These are phyloP conservation scores for Phallusia fumigata DNA, from an alignment of 23 tunicate genomes.

Conservation along the genomic window DNA sequence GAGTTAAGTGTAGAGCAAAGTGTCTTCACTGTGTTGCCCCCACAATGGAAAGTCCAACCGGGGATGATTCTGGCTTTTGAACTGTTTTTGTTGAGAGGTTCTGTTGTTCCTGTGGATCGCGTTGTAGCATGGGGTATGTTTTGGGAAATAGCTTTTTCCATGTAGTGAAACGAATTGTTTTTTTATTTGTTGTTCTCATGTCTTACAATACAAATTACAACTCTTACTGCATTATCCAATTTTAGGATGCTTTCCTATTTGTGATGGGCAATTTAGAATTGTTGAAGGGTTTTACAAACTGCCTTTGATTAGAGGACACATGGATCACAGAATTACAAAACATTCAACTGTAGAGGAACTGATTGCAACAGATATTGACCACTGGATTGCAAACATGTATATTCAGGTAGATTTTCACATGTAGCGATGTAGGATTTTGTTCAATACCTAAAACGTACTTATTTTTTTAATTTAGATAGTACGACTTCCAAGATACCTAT, in stretches of 20 bases:
- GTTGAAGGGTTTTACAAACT: constrained; percentile 85
- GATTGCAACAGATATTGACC: constrained; percentile 87
- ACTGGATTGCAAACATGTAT: constrained; percentile 92
- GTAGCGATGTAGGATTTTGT: not conserved
- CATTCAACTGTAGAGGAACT: constrained; percentile 79
- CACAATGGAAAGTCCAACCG: constrained; percentile 86
- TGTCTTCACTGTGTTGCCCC: constrained; percentile 91
- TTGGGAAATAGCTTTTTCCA: too few relatives aligned
- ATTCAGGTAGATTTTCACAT: constrained; percentile 35
- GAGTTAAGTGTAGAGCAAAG: constrained; percentile 78
- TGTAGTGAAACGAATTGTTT: not conserved
- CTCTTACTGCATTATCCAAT: not conserved
- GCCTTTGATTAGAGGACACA: constrained; percentile 91
- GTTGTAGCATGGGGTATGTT: constrained; percentile 98
- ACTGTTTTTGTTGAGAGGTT: constrained; percentile 83
- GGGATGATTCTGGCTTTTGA: constrained; percentile 95
- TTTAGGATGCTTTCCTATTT: constrained; percentile 88
- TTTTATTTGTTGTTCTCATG: not conserved
- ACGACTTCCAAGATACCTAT: constrained; percentile 80
- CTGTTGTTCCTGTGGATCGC: constrained; percentile 79
- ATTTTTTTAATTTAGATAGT: constrained; percentile 36
- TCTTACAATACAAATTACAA: not conserved
- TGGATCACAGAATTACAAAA: constrained; percentile 78
- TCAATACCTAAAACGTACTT: too few relatives aligned
- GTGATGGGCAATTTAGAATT: constrained; percentile 87